phyloP scores from a whole-genome alignment of 2,113 vertebrate genomes.

The Dissostichus mawsoni region DNA sequence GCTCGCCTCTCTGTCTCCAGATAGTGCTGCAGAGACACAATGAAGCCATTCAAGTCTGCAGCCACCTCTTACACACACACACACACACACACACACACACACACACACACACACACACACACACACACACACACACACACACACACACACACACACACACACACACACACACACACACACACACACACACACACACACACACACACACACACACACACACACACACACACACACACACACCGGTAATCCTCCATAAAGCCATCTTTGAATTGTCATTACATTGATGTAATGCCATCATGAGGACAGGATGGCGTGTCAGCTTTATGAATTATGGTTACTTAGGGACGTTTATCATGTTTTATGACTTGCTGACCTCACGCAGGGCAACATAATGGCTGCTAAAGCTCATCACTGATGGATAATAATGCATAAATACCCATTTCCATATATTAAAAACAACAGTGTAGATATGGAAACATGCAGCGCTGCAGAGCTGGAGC shows the following conservation, averaged over 20 bases:
- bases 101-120: constrained; percentile 6
- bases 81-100: constrained; percentile 4
- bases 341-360: constrained; percentile 1
- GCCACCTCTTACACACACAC: constrained; percentile 32
- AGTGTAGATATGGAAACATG: neutral
- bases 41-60: constrained; percentile 56
- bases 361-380: neutral
- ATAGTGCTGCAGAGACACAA: constrained; percentile 60
- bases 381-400: neutral
- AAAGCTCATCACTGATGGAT: constrained; percentile 7
- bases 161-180: neutral
- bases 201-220: constrained; percentile 8
- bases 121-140: constrained; percentile 1
- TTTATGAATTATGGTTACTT: constrained; percentile 11
- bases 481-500: neutral
- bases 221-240: neutral
- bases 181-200: constrained; percentile 5
- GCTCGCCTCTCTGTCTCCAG: constrained; percentile 40
- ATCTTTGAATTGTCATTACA: constrained; percentile 15
- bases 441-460: constrained; percentile 11
- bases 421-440: neutral
- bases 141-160: constrained; percentile 12
- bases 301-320: neutral
- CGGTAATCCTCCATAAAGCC: constrained; percentile 26
- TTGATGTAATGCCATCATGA: constrained; percentile 2